These are phyloP conservation scores for Yponomeuta cagnagella DNA, from an alignment of 2,888 invertebrate genomes.

Conservation along the genomic window DNA sequence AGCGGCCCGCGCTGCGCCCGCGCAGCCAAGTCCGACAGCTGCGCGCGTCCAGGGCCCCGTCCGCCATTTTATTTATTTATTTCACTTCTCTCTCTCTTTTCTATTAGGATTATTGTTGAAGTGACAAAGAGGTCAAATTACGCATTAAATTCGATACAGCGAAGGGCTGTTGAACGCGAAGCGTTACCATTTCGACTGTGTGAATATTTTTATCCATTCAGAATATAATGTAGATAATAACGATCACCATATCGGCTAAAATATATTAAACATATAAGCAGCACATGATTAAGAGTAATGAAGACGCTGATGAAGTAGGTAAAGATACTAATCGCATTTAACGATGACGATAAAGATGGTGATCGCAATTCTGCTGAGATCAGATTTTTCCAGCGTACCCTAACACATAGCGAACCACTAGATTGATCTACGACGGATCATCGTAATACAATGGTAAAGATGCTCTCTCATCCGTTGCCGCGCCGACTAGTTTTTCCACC, in stretches of 20 bases:
- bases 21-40: constrained; percentile 22
- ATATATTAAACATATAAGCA: background rate
- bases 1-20: constrained; percentile 45
- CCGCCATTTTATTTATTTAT: constrained; percentile 62
- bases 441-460: constrained; percentile 23
- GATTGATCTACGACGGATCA: constrained; percentile 40
- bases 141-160: constrained; percentile 67
- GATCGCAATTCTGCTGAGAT: background rate
- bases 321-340: background rate
- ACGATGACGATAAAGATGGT: background rate
- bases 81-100: constrained; percentile 44
- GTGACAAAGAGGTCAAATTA: constrained; percentile 73
- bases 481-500: constrained; percentile 41
- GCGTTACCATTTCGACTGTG: background rate
- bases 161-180: constrained; percentile 1
- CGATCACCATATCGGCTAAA: too few species aligned
- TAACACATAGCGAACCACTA: constrained; percentile 19
- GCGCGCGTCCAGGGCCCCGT: constrained; percentile 44
- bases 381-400: constrained; percentile 5
- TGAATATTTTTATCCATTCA: background rate
- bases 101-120: constrained; percentile 39
- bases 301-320: background rate
- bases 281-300: background rate
- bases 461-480: constrained; percentile 37
- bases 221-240: background rate